phyloP scores from a whole-genome alignment of 2,888 invertebrate genomes.

The Deilephila elpenor region DNA sequence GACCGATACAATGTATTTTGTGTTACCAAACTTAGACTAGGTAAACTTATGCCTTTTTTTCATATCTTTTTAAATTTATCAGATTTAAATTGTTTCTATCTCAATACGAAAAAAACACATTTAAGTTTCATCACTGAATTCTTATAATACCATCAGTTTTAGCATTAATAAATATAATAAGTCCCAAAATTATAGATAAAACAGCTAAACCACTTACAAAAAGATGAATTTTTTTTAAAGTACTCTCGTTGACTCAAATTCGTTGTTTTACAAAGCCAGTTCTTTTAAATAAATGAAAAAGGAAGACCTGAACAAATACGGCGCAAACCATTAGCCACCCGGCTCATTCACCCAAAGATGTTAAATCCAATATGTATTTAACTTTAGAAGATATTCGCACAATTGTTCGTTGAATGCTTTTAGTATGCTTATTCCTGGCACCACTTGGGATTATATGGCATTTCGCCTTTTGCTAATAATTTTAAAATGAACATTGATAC shows the following conservation, averaged over 20 bases:
- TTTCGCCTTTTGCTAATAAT: not conserved
- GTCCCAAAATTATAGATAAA: too few species aligned
- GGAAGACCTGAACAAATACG: conserved; percentile 2
- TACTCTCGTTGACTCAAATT: not conserved
- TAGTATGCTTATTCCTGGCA: conserved; percentile 32
- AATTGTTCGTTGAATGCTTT: conserved; percentile 48
- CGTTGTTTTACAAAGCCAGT: conserved; percentile 1
- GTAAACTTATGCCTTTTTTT: too few species aligned
- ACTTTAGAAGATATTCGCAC: conserved; percentile 43
- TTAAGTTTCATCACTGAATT: too few species aligned
- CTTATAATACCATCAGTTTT: too few species aligned
- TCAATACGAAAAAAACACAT: too few species aligned
- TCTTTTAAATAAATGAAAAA: conserved; percentile 17
- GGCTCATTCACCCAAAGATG: conserved; percentile 2
- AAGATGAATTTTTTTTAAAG: conserved; percentile 7
- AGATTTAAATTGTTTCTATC: too few species aligned
- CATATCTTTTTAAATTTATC: too few species aligned
- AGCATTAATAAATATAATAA: too few species aligned
- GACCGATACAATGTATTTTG: too few species aligned
- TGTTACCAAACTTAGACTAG: too few species aligned
- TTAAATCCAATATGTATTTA: conserved; percentile 32
- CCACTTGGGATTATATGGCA: not conserved
- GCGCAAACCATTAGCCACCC: conserved; percentile 17
- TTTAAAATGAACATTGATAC: not conserved
- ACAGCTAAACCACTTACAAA: not conserved